phyloP scores from a whole-genome alignment of 2,797 vertebrate species.

The Podarcis siculus region DNA sequence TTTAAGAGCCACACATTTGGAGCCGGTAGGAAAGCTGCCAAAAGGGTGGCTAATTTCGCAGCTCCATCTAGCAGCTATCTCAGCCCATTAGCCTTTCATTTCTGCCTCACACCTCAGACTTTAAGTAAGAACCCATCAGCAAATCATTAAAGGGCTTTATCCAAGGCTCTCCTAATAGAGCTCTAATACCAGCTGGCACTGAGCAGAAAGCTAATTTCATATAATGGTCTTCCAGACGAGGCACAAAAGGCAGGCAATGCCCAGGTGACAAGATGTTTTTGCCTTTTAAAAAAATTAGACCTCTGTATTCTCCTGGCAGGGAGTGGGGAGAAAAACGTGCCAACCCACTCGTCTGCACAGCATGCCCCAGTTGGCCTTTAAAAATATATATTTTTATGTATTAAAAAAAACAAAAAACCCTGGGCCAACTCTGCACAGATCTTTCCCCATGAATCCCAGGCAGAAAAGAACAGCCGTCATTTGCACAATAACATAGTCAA shows the following conservation, averaged over 20 bases:
- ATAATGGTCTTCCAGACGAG: constrained; percentile 49
- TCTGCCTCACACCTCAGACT: constrained; percentile 2
- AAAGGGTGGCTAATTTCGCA: neutral
- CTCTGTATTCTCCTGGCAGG: constrained; percentile 16
- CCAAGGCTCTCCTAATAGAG: constrained; percentile 7
- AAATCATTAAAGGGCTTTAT: constrained; percentile 57
- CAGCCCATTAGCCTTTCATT: constrained; percentile 44
- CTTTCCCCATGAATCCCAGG: neutral
- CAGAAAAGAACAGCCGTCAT: neutral
- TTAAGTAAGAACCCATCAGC: constrained; percentile 47
- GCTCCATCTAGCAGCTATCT: constrained; percentile 13
- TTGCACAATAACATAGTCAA: neutral
- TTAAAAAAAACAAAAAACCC: neutral
- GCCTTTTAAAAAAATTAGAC: constrained; percentile 59
- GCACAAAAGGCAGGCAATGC: constrained; percentile 49
- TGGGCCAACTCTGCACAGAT: neutral
- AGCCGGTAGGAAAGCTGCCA: neutral
- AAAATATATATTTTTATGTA: too few species aligned
- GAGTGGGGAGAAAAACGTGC: constrained; percentile 4
- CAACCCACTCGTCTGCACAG: neutral
- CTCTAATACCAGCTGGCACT: constrained; percentile 44
- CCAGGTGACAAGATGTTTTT: constrained; percentile 52
- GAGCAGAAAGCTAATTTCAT: constrained; percentile 60
- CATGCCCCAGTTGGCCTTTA: neutral
- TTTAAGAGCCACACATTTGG: neutral